Evolutionary conservation across 2,888 invertebrate species (phyloP).

Genomic region (Drosophila austrosaltans): DNA sequence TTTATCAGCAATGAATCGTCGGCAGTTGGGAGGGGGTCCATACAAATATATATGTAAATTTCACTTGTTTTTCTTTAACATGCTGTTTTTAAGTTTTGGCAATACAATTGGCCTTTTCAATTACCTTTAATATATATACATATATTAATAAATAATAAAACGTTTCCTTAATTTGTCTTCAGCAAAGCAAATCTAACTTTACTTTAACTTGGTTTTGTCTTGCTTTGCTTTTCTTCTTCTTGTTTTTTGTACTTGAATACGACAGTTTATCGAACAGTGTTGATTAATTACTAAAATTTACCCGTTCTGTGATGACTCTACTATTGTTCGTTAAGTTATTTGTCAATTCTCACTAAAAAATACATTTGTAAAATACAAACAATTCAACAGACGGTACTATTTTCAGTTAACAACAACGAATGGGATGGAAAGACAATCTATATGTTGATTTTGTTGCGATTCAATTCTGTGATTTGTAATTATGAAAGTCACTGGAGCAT

Average conservation of each 20-base stretch:
- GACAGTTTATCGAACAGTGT: slow-evolving; percentile 1
- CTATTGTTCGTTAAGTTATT: neutral
- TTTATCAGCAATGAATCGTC: slow-evolving; percentile 54
- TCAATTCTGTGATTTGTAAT: neutral
- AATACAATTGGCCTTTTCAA: neutral
- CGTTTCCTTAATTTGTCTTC: neutral
- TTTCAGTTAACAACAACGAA: too few species aligned
- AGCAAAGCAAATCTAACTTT: slow-evolving; percentile 1
- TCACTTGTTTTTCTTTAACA: neutral
- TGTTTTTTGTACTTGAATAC: slow-evolving; percentile 3
- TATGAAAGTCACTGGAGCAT: neutral
- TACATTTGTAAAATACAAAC: neutral
- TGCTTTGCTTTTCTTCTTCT: neutral
- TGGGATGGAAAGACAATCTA: too few species aligned
- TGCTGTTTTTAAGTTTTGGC: neutral
- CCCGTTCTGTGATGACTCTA: neutral
- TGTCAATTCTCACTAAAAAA: neutral
- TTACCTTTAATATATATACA: neutral
- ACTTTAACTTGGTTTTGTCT: slow-evolving; percentile 3
- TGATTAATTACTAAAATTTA: neutral
- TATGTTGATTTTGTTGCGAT: too few species aligned
- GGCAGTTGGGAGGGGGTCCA: slow-evolving; percentile 23
- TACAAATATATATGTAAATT: neutral
- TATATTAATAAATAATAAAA: neutral
- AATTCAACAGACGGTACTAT: neutral